Conservation (phyloP, 2,113 vertebrate species). For the Oxyruncus cristatus region DNA sequence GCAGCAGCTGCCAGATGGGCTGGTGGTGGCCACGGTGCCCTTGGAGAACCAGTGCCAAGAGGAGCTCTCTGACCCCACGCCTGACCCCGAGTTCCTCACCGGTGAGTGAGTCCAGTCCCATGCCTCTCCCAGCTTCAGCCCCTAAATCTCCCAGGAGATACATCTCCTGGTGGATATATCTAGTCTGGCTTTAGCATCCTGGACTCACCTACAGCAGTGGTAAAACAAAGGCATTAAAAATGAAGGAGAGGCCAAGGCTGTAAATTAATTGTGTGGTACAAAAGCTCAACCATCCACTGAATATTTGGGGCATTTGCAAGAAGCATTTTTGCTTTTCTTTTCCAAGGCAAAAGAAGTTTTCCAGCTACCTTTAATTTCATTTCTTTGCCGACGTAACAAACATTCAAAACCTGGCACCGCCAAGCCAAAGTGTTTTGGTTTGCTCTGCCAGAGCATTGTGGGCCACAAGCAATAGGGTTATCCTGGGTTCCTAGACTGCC, state of each 20-base stretch:
- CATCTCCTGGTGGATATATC: accelerated
- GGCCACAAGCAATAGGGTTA: neutral
- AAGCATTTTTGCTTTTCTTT: neutral
- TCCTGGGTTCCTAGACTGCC: neutral
- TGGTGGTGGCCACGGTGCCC: slow-evolving; percentile 91
- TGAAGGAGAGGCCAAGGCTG: neutral
- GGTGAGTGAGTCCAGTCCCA: slow-evolving; percentile 73
- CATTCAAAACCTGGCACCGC: neutral
- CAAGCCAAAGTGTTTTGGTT: neutral
- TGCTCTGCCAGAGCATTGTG: neutral
- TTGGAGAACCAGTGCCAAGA: slow-evolving; percentile 94
- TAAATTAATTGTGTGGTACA: neutral
- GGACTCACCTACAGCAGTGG: neutral
- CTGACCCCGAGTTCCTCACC: slow-evolving; percentile 92
- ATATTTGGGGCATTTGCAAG: neutral
- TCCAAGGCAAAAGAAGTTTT: neutral
- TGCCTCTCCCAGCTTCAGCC: neutral
- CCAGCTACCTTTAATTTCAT: neutral
- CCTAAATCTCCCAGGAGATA: neutral
- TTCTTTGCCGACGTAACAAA: neutral
- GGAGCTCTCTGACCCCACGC: slow-evolving; percentile 89
- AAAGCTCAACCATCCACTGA: neutral
- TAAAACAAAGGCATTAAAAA: neutral
- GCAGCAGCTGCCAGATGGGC: slow-evolving; percentile 94
- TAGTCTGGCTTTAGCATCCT: neutral